Base-by-base conservation (phyloP, 2,113 vertebrate genomes). In the Seriola quinqueradiata region DNA sequence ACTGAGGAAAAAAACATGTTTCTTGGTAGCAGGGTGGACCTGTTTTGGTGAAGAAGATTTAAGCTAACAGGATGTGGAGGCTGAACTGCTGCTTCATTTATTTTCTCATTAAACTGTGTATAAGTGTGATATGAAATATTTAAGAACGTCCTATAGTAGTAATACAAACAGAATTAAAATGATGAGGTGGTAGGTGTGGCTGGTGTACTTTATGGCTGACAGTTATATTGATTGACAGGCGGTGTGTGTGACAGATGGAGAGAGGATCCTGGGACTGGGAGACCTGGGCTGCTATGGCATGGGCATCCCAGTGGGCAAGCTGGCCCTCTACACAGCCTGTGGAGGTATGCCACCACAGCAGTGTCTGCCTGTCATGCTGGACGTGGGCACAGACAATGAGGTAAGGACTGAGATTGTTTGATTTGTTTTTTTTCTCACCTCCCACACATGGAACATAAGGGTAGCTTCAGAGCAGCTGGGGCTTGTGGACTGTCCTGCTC, bases 271-370 rank as follows among this genome's bases (percentile, higher is more conserved):
- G 78, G 98, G 98, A 42, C 95, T 99, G 68, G 98, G 98, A 84
- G 98, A 99, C 93, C 96, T 99, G 76, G 98, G 98, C 76, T 97
- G 97, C 82, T 95, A 97, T 38, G 98, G 98, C 19, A 99, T 99
- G 98, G 98, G 98, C 79, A 99, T 99, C 93, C 98, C 98, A 1
- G 98, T 99, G 81, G 98, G 98, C 25, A 99, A 99, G 93, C 87
- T 99, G 95, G 97, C 98, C 61, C 96, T 99, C 28, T 99, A 99
- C 90, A 99, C 98, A 0, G 97, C 97, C 1, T 99, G 98, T 3
- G 98, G 97, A 80, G 98, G 98, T 64, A 87, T 99, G 88, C 96
- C 97, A 12, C 98, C 98, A 28, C 91, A 97, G 0, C 96, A 98
- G 46, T 99, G 98, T 87, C 94, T 99, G 66, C 98, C 98, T 16